Evolutionary conservation across 2,797 vertebrate genomes (phyloP).

Genomic region (Arctocebus calabarensis): DNA sequence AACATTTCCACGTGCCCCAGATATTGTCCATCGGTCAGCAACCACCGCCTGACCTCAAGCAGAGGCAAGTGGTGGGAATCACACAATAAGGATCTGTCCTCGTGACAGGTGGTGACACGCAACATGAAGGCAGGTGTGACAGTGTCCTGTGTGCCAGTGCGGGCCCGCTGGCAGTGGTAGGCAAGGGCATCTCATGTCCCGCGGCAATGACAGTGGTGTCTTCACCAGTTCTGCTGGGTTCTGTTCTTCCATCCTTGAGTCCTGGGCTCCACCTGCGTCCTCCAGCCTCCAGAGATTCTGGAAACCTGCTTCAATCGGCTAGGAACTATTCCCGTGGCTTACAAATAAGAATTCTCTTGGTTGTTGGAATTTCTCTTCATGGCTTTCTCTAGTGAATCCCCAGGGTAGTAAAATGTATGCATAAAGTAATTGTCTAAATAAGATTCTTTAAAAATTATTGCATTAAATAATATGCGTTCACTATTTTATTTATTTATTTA

Average conservation of each 20-base stretch:
- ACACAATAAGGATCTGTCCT: rapidly evolving
- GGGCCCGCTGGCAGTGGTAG: rapidly evolving
- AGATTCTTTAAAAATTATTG: constrained; percentile 21
- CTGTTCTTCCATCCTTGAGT: neutral
- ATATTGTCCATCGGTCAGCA: neutral
- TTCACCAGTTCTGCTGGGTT: no score
- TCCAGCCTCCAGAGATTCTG: neutral
- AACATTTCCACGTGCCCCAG: neutral
- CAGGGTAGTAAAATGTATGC: neutral
- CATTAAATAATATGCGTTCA: constrained; percentile 51
- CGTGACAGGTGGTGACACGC: rapidly evolving
- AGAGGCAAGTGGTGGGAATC: neutral
- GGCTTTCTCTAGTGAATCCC: neutral
- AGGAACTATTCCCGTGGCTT: neutral
- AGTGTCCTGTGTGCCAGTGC: rapidly evolving
- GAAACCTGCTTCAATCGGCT: neutral
- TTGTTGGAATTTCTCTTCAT: neutral
- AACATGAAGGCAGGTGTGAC: rapidly evolving
- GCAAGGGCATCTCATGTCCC: rapidly evolving
- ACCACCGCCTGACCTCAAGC: neutral
- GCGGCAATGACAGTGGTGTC: rapidly evolving
- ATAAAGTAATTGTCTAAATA: constrained; percentile 5
- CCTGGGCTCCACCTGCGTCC: neutral
- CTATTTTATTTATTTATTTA: neutral
- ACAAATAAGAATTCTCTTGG: neutral